These are phyloP conservation scores for Tetranychus piercei DNA, from an alignment of 2,888 invertebrate genomes.

Conservation along the genomic window DNA sequence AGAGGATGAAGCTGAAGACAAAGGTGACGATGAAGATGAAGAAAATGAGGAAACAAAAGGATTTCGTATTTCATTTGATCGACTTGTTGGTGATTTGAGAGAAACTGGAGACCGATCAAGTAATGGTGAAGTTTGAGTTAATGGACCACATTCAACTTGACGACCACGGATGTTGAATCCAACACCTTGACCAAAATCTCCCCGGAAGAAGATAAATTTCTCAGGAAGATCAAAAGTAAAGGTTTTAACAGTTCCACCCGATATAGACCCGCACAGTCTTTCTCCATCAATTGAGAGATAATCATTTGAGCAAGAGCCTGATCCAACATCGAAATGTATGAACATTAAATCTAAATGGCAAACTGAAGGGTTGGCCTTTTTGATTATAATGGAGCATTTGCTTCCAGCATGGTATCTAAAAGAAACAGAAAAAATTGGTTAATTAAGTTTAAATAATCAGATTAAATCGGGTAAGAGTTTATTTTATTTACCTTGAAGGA, in stretches of 20 bases:
- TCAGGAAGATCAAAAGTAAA: conserved; percentile 18
- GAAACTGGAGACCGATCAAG: not conserved
- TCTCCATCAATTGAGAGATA: conserved; percentile 25
- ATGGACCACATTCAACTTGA: conserved; percentile 21
- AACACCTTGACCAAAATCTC: not conserved
- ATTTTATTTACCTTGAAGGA: conserved; percentile 20
- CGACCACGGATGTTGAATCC: conserved; percentile 18
- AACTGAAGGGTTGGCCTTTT: conserved; percentile 22
- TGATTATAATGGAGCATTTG: conserved; percentile 25
- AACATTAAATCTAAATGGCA: conserved; percentile 26
- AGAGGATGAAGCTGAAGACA: too few relatives aligned
- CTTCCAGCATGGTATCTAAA: conserved; percentile 24
- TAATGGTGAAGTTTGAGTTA: not conserved
- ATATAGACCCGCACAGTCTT: conserved; percentile 23
- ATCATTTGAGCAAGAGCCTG: conserved; percentile 22
- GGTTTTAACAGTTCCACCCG: conserved; percentile 17
- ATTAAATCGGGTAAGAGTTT: not conserved
- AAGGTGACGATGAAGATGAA: not conserved
- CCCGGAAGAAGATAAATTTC: conserved; percentile 14
- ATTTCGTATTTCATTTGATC: not conserved
- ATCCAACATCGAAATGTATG: conserved; percentile 23
- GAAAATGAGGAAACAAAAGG: not conserved
- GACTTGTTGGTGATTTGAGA: not conserved
- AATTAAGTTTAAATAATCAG: not conserved
- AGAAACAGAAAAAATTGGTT: too few relatives aligned